phyloP scores from a whole-genome alignment of 2,113 vertebrate species.

The Corythaixoides concolor region DNA sequence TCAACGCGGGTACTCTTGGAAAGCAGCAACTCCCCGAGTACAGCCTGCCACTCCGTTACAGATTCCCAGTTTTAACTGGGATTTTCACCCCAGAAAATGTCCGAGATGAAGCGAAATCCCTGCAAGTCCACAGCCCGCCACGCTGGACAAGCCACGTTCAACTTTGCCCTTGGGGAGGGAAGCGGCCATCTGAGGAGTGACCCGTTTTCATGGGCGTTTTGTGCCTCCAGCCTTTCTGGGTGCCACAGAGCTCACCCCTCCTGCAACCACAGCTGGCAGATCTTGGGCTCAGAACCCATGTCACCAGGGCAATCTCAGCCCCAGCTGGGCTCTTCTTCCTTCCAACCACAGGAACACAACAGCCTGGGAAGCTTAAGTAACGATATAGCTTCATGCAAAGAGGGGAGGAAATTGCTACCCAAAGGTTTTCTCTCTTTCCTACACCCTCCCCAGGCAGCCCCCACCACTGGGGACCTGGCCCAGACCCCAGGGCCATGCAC shows the following conservation, averaged over 20 bases:
- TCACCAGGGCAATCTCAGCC: not conserved
- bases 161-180: not conserved
- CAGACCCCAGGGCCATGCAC: not conserved
- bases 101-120: not conserved
- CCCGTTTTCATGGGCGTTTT: not conserved
- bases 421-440: not conserved
- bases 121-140: accelerated
- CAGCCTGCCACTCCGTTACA: not conserved
- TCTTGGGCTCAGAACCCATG: not conserved
- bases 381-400: not conserved
- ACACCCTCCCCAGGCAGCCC: not conserved
- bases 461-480: accelerated
- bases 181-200: not conserved
- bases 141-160: not conserved
- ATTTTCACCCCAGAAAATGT: not conserved
- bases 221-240: not conserved
- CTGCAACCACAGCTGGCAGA: not conserved
- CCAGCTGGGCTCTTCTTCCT: accelerated
- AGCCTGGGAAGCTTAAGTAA: not conserved
- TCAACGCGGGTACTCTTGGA: constrained; percentile 70
- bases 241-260: not conserved
- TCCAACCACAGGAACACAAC: not conserved
- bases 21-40: constrained; percentile 24
- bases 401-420: not conserved
- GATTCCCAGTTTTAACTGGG: not conserved